These are phyloP conservation scores for Dendroctonus valens DNA, from an alignment of 1,140 invertebrate genomes.

Conservation along the genomic window DNA sequence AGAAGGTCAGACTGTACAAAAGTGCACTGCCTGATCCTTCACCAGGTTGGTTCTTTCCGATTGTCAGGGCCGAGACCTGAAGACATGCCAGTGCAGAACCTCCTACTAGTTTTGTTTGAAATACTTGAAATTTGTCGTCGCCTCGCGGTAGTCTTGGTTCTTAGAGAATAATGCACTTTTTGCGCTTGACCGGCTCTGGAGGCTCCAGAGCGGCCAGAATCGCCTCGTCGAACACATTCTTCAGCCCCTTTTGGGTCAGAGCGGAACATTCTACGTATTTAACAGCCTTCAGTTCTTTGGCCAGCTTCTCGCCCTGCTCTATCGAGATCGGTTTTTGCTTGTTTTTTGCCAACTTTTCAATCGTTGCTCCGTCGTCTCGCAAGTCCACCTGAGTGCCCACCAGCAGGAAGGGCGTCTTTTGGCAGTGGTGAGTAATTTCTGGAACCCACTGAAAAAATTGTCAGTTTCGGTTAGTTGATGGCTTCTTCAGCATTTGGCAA, in stretches of 20 bases:
- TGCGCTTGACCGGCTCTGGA: slow-evolving; percentile 89
- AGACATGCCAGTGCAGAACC: no score
- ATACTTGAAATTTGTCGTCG: background rate
- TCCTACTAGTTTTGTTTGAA: no score
- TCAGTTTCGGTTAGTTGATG: background rate
- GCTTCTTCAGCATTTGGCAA: background rate
- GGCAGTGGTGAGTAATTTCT: slow-evolving; percentile 99
- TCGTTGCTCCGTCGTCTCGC: slow-evolving; percentile 92
- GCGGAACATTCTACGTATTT: slow-evolving; percentile 99
- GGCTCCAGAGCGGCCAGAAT: slow-evolving; percentile 97
- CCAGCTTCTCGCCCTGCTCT: slow-evolving; percentile 96
- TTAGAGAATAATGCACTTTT: slow-evolving; percentile 88
- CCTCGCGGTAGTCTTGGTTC: background rate
- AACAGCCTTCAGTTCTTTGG: slow-evolving; percentile 97
- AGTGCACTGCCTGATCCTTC: no score
- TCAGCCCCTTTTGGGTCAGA: slow-evolving; percentile 97
- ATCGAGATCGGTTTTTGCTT: slow-evolving; percentile 96
- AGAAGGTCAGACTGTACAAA: no score
- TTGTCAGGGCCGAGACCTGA: no score
- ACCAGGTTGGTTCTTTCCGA: no score
- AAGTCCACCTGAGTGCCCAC: slow-evolving; percentile 99
- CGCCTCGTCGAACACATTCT: slow-evolving; percentile 99
- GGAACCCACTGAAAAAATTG: slow-evolving; percentile 88
- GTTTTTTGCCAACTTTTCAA: slow-evolving; percentile 98
- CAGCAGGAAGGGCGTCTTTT: slow-evolving; percentile 96